These are phyloP conservation scores for Homarus gammarus DNA, from an alignment of 2,888 invertebrate genomes.

Conservation along the genomic window DNA sequence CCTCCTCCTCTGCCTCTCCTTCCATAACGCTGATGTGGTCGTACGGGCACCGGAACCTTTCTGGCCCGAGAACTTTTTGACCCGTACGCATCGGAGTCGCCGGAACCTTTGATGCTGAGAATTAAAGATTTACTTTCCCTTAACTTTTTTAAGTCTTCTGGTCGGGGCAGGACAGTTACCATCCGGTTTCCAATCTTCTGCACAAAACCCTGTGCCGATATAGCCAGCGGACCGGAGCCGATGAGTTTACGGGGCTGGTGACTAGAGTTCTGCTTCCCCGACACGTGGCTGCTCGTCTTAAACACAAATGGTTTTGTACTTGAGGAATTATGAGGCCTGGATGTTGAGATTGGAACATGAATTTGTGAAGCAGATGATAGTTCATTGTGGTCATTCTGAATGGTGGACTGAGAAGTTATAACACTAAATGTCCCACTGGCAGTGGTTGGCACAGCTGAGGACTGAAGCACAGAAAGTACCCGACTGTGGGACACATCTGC, in stretches of 20 bases:
- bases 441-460: conserved; percentile 22
- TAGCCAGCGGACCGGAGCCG: conserved; percentile 74
- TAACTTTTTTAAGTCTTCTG: conserved; percentile 73
- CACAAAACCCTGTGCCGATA: conserved; percentile 74
- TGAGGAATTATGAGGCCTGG: conserved; percentile 1
- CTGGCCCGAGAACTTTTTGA: conserved; percentile 50
- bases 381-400: conserved; percentile 24
- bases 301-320: conserved; percentile 46
- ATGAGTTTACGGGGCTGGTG: conserved; percentile 65
- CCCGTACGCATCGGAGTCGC: conserved; percentile 31
- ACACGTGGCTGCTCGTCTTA: conserved; percentile 33
- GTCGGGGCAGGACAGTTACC: conserved; percentile 74
- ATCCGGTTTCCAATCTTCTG: conserved; percentile 72
- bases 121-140: conserved; percentile 72
- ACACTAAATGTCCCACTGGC: background rate
- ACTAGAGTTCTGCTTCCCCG: conserved; percentile 37
- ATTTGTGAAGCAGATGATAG: conserved; percentile 10
- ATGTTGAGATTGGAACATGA: background rate
- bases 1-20: conserved; percentile 50
- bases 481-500: conserved; percentile 41
- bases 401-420: conserved; percentile 10
- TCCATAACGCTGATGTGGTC: conserved; percentile 70
- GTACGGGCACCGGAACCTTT: conserved; percentile 65
- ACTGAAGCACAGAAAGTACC: conserved; percentile 43
- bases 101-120: conserved; percentile 62